Conservation (phyloP, 2,888 invertebrate genomes). For the Exephanes ischioxanthus region DNA sequence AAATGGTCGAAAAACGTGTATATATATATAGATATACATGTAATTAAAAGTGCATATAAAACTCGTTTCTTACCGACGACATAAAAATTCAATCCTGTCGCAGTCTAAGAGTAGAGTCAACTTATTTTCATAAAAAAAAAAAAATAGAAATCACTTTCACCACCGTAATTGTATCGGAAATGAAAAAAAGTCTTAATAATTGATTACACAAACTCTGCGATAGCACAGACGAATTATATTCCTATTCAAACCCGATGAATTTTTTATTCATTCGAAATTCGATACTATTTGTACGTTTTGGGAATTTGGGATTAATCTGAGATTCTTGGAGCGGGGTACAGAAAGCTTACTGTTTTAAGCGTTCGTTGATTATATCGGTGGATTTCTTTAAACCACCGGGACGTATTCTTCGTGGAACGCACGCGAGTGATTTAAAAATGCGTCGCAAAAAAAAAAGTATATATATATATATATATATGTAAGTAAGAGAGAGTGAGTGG, state of each 20-base stretch:
- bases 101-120: too few relatives aligned
- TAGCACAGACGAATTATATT: neutral
- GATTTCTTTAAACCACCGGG: neutral
- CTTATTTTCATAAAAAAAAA: too few relatives aligned
- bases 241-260: neutral
- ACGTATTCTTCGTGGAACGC: constrained; percentile 54
- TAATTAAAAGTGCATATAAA: neutral
- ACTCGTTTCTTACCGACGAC: too few relatives aligned
- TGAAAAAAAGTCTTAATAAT: neutral
- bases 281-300: constrained; percentile 54
- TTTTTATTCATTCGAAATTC: constrained; percentile 59
- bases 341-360: constrained; percentile 56
- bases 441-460: neutral
- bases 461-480: neutral
- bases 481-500: constrained; percentile 19
- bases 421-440: constrained; percentile 61
- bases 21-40: neutral
- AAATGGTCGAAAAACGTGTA: neutral
- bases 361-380: constrained; percentile 32
- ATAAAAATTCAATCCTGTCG: too few relatives aligned
- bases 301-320: constrained; percentile 50
- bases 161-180: too few relatives aligned
- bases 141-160: too few relatives aligned
- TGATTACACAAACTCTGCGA: neutral
- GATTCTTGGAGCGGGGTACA: constrained; percentile 40